A percentile compares a stretch with the other conserved stretches of the same genome.
Conservation (phyloP, 2,797 vertebrate genomes). For the Pygocentrus nattereri region DNA sequence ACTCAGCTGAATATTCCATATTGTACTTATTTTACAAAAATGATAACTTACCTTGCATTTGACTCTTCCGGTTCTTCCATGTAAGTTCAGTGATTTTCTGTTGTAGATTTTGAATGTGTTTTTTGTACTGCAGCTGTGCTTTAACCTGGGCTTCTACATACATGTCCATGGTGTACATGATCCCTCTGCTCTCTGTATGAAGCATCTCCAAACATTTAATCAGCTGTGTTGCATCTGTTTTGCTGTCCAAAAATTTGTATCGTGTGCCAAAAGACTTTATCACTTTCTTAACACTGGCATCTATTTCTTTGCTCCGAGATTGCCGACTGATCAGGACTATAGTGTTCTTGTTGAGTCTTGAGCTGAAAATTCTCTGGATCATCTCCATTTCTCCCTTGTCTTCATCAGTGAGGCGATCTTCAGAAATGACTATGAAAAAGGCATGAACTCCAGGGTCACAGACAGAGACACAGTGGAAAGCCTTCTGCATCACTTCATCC, state of each 20-base stretch:
- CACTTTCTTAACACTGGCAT: neutral
- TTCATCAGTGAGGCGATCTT: constrained; percentile 46
- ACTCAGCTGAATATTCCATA: no score
- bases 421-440: constrained; percentile 59
- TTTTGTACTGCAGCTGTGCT: no score
- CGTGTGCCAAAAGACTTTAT: neutral
- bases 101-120: no score
- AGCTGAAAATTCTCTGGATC: constrained; percentile 54
- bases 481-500: constrained; percentile 35
- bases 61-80: no score
- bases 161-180: constrained; percentile 1
- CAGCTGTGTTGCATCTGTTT: neutral
- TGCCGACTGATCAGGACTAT: constrained; percentile 58
- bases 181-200: neutral
- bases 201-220: neutral
- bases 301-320: neutral
- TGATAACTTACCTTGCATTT: no score
- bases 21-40: no score
- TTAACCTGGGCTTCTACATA: neutral
- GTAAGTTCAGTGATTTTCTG: no score
- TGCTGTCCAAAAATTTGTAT: neutral
- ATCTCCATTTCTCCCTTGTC: constrained; percentile 58
- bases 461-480: constrained; percentile 24
- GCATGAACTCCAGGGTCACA: constrained; percentile 52
- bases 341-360: constrained; percentile 7